A percentile compares a stretch with the other conserved stretches of the same genome.
These are phyloP conservation scores for Caenorhabditis briggsae DNA, from an alignment of 1,140 invertebrate genomes.

Conservation along the genomic window DNA sequence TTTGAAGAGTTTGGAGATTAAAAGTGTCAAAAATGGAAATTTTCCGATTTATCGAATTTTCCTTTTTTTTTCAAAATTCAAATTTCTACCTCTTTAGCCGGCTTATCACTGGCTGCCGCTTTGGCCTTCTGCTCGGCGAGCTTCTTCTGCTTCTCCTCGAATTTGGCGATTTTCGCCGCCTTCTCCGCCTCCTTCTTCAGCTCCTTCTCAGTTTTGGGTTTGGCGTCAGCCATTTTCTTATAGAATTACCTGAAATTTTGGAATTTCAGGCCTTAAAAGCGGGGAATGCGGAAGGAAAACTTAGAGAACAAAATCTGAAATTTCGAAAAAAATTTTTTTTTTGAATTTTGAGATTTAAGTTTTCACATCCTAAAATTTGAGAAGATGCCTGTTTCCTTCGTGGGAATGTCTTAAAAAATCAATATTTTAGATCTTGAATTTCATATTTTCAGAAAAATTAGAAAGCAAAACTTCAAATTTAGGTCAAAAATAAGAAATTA, in stretches of 20 bases:
- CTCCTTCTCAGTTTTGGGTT: constrained; percentile 72
- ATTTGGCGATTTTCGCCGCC: constrained; percentile 75
- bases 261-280: background rate
- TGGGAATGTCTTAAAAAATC: background rate
- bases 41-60: background rate
- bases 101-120: constrained; percentile 64
- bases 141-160: constrained; percentile 75
- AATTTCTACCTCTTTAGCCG: constrained; percentile 62
- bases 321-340: too few species aligned
- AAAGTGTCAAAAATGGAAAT: background rate
- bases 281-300: too few species aligned
- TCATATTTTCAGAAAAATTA: too few species aligned
- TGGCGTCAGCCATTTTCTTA: constrained; percentile 20
- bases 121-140: constrained; percentile 66
- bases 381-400: too few species aligned
- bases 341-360: too few species aligned
- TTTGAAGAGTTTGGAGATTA: background rate
- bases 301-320: too few species aligned
- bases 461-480: too few species aligned
- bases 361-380: background rate
- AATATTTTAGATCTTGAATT: background rate
- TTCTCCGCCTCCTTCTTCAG: constrained; percentile 76
- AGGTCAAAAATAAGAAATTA: background rate
- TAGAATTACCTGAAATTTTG: constrained; percentile 12
- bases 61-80: constrained; percentile 12